These are phyloP conservation scores for Chaitophorus viminalis DNA, from an alignment of 2,888 invertebrate genomes.

Conservation along the genomic window DNA sequence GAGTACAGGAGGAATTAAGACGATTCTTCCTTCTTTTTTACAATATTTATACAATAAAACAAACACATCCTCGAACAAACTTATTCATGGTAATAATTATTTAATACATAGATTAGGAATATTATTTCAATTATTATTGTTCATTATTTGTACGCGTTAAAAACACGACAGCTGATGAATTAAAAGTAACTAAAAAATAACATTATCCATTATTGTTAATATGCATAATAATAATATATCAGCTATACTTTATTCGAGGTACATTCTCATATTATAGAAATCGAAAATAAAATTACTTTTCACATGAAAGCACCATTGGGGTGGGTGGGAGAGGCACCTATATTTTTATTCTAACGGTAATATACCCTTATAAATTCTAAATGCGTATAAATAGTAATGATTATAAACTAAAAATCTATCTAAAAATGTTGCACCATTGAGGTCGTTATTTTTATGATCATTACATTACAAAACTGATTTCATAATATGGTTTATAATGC, in stretches of 20 bases:
- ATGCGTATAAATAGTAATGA: neutral
- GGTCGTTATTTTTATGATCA: too few relatives aligned
- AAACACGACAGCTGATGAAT: neutral
- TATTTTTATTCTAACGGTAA: neutral
- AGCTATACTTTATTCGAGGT: too few relatives aligned
- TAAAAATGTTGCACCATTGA: neutral
- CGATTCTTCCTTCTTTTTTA: neutral
- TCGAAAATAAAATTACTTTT: neutral
- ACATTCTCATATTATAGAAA: neutral
- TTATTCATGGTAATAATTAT: neutral
- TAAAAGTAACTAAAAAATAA: too few relatives aligned
- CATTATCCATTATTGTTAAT: neutral
- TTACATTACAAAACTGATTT: neutral
- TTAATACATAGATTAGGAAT: too few relatives aligned
- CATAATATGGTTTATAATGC: neutral
- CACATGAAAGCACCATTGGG: neutral
- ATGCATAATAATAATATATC: neutral
- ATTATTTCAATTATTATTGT: neutral
- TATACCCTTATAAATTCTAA: neutral
- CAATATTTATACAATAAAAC: conserved; percentile 10
- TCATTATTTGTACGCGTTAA: neutral
- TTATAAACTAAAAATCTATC: neutral
- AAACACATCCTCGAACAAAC: neutral
- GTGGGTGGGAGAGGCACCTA: too few relatives aligned
- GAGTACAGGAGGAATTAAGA: neutral